Evolutionary conservation across 92 coral and sea anemone genomes (phyloP).

Genomic region (Diadumene lineata): DNA sequence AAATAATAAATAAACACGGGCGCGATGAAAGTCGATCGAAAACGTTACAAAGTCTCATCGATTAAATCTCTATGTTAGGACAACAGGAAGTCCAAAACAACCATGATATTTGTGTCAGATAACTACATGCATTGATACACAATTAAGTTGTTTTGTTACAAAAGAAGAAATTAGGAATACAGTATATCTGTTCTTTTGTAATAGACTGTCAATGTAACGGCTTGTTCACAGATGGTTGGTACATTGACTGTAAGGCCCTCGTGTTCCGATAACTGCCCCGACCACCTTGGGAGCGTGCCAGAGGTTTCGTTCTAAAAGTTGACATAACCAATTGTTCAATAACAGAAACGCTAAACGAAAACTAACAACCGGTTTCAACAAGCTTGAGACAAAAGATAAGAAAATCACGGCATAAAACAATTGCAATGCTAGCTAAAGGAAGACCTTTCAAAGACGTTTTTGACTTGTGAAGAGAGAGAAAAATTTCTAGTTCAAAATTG

Average conservation of each 20-base stretch:
- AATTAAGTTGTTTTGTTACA: constrained; percentile 11
- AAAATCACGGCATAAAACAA: background rate
- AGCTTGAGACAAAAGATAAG: background rate
- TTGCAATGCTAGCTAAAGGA: too few species aligned
- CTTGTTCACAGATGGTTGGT: constrained; percentile 24
- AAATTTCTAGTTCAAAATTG: too few species aligned
- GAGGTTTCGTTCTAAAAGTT: background rate
- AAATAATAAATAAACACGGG: constrained; percentile 10
- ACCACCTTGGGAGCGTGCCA: constrained; percentile 20
- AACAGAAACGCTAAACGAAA: constrained; percentile 2
- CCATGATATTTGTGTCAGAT: background rate
- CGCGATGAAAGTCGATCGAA: background rate
- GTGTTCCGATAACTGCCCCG: background rate
- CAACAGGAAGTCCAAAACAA: constrained; percentile 15
- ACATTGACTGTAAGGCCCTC: background rate
- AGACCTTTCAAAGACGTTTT: too few species aligned
- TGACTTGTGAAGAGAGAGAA: too few species aligned
- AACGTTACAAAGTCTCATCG: background rate
- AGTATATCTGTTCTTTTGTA: constrained; percentile 6
- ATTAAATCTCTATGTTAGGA: background rate
- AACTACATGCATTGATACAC: background rate
- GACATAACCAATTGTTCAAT: constrained; percentile 6
- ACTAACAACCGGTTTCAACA: constrained; percentile 4
- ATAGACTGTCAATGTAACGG: constrained; percentile 27
- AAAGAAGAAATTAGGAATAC: too few species aligned